phyloP scores from a whole-genome alignment of 2,888 invertebrate species.

The Spilarctia lutea region DNA sequence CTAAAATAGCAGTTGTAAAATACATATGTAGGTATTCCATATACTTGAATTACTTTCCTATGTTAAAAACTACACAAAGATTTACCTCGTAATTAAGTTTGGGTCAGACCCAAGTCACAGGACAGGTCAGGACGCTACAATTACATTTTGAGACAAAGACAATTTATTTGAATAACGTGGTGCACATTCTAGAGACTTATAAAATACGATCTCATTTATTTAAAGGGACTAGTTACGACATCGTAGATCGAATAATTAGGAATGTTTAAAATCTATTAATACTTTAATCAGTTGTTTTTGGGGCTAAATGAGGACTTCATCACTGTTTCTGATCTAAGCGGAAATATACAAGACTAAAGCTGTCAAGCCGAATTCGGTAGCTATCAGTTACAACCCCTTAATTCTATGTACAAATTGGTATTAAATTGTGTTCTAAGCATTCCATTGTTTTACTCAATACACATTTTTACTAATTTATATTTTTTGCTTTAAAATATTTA shows the following conservation, averaged over 20 bases:
- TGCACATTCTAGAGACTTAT: constrained; percentile 27
- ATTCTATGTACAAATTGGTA: not conserved
- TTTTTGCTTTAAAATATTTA: not conserved
- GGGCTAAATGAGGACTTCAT: too few relatives aligned
- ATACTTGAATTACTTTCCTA: constrained; percentile 17
- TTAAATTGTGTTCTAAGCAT: not conserved
- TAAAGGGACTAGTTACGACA: not conserved
- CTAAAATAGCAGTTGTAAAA: not conserved
- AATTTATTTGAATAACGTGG: constrained; percentile 39
- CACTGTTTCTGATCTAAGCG: not conserved
- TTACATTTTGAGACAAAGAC: constrained; percentile 36
- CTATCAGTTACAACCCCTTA: not conserved
- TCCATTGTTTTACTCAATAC: not conserved
- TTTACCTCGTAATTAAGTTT: constrained; percentile 40
- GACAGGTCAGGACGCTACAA: constrained; percentile 34
- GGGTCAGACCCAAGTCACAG: constrained; percentile 40
- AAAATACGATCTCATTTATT: not conserved
- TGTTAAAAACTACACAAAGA: constrained; percentile 28
- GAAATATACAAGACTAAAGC: not conserved
- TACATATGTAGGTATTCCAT: not conserved
- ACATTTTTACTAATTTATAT: not conserved
- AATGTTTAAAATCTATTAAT: not conserved
- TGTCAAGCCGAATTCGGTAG: not conserved
- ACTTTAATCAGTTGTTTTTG: not conserved
- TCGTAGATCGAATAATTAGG: too few relatives aligned